Evolutionary conservation across 1,140 invertebrate species (phyloP), one percentile per base, ranked within the genome.

Genomic region (Drosophila parabipectinata): DNA sequence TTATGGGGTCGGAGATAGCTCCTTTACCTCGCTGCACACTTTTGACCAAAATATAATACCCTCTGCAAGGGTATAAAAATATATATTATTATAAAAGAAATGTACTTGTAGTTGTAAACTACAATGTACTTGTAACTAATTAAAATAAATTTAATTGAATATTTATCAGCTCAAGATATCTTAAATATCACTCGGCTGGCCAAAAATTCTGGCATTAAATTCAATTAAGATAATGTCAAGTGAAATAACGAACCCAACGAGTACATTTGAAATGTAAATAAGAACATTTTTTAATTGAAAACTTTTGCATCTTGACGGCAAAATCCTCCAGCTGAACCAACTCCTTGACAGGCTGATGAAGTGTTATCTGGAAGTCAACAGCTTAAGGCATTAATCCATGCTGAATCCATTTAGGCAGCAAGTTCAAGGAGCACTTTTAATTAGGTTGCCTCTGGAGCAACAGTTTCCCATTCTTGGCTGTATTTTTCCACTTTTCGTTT

Each of bases 251-350:
- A 61, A 77, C 82, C 77, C 59, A 45, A 47, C 41, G 63, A 79
- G 79, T 88, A 78, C 72, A 87, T 87, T 87, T 87, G 75, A 87
- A 87, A 88, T 82, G 76, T 74, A 87, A 87, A 87, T 87, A 79
- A 83, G 83, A 67, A 79, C 69, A 78, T 73, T 63, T 61, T 57
- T 53, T 79, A 88, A 88, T 88, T 88, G 83, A 88, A 87, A 87
- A 88, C 79, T 88, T 87, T 87, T 45, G 68, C 77, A 37, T 71
- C 61, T 63, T 54, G 56, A 55, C 50, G 64, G 30, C 15, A 18
- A 47, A 28, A 28, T 59, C 39, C 47, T 52, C 21, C 24, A 15
- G 39, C 10, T 8, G 47, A 24, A 32, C 15, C 30, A 24, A 9
- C 12, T 39, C 7, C 39, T 28, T 50, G 50, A 60, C 24, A 72